Evolutionary conservation across 2,797 vertebrate species (phyloP).

Genomic region (Bryconaethiops microstoma): DNA sequence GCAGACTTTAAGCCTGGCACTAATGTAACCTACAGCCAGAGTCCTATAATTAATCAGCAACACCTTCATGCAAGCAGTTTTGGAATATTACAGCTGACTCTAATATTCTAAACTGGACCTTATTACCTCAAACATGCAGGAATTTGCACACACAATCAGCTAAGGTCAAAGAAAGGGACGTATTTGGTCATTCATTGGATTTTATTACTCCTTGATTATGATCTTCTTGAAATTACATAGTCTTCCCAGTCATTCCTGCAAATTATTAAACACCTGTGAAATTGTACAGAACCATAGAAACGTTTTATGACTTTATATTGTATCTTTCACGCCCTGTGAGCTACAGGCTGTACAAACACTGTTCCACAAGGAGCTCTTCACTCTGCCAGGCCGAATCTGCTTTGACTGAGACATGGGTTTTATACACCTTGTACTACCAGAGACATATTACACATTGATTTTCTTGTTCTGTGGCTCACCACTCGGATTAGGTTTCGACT

Average conservation of each 20-base stretch:
- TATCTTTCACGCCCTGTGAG: background rate
- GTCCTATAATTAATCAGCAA: background rate
- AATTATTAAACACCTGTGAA: background rate
- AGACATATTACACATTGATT: constrained; percentile 17
- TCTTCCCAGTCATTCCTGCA: too few relatives aligned
- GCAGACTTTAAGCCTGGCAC: background rate
- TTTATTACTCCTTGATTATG: too few relatives aligned
- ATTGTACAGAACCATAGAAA: too few relatives aligned
- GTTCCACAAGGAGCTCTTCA: background rate
- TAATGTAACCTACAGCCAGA: background rate
- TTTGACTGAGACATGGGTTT: constrained; percentile 17
- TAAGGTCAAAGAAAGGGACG: too few relatives aligned
- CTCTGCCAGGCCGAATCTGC: background rate
- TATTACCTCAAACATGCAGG: too few relatives aligned
- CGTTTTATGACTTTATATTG: background rate
- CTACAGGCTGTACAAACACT: background rate
- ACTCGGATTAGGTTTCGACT: constrained; percentile 9
- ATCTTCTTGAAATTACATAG: too few relatives aligned
- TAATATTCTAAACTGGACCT: too few relatives aligned
- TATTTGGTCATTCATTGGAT: too few relatives aligned
- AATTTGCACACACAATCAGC: too few relatives aligned
- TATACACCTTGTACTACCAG: background rate
- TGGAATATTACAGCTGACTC: too few relatives aligned
- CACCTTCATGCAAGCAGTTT: background rate
- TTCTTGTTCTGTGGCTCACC: constrained; percentile 1